These are phyloP conservation scores for Lytechinus pictus DNA, from an alignment of 35 echinoderm and acorn worm genomes.

Conservation along the genomic window DNA sequence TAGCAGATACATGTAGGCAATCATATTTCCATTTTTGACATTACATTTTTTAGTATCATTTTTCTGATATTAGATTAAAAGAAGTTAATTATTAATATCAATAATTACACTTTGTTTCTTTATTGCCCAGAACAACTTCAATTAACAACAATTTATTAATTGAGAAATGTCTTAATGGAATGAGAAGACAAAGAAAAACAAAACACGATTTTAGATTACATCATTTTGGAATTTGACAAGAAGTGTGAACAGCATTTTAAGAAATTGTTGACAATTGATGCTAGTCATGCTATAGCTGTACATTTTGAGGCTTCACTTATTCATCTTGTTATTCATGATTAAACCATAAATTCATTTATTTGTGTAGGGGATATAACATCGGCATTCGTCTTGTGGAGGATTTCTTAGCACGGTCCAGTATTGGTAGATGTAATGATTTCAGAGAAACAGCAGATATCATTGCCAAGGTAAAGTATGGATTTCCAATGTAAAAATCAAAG, in stretches of 20 bases:
- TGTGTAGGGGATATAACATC: slow-evolving; percentile 90
- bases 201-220: too few relatives aligned
- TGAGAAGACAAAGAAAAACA: too few relatives aligned
- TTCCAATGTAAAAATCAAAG: background rate
- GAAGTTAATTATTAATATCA: background rate
- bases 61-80: background rate
- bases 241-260: too few relatives aligned
- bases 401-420: slow-evolving; percentile 83
- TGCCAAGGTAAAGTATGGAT: slow-evolving; percentile 76
- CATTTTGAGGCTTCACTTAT: too few relatives aligned
- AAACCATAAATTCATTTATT: background rate
- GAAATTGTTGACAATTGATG: too few relatives aligned
- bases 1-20: background rate
- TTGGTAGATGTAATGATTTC: slow-evolving; percentile 95
- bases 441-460: slow-evolving; percentile 99
- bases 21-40: background rate
- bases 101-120: slow-evolving; percentile 18
- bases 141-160: too few relatives aligned
- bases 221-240: too few relatives aligned
- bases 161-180: too few relatives aligned
- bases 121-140: too few relatives aligned
- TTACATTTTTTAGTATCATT: background rate
- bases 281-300: too few relatives aligned
- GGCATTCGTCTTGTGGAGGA: slow-evolving; percentile 92
- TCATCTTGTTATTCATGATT: too few relatives aligned